Conservation (phyloP, 2,888 invertebrate species). For the Epirrhoe tristata region DNA sequence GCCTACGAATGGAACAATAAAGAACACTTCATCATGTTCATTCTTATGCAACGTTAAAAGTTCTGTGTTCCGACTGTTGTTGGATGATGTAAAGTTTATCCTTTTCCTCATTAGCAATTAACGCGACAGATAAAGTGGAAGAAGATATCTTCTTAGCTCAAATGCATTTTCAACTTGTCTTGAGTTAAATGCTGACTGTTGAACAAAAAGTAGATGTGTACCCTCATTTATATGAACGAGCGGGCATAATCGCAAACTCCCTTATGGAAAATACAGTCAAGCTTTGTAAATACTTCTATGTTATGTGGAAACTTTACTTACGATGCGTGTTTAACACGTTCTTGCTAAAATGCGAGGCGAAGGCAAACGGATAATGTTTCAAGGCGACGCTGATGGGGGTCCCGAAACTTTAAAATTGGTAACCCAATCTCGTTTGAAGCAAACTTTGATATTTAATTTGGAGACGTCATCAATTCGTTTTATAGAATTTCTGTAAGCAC, state of each 20-base stretch:
- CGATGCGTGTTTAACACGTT: constrained; percentile 2
- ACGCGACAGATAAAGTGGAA: background rate
- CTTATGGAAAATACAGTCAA: background rate
- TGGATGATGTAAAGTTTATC: constrained; percentile 20
- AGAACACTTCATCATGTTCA: too few relatives aligned
- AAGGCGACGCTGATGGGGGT: constrained; percentile 18
- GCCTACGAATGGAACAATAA: too few relatives aligned
- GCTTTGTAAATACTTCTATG: background rate
- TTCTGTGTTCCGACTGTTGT: constrained; percentile 33
- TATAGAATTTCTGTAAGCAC: background rate
- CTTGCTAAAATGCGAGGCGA: constrained; percentile 3
- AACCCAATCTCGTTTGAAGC: constrained; percentile 34
- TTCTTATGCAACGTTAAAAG: constrained; percentile 35
- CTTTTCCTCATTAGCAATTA: too few relatives aligned
- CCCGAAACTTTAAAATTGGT: constrained; percentile 34
- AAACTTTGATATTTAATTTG: constrained; percentile 28
- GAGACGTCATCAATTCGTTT: constrained; percentile 8
- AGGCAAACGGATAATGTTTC: constrained; percentile 24
- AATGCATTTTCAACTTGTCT: background rate
- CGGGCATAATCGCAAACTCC: background rate
- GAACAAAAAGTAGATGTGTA: background rate
- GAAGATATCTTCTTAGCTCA: background rate
- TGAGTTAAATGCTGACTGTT: background rate
- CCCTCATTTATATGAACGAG: background rate
- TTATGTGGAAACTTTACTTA: constrained; percentile 4